Conservation (phyloP, 2,888 invertebrate species). For the Eupithecia subfuscata region DNA sequence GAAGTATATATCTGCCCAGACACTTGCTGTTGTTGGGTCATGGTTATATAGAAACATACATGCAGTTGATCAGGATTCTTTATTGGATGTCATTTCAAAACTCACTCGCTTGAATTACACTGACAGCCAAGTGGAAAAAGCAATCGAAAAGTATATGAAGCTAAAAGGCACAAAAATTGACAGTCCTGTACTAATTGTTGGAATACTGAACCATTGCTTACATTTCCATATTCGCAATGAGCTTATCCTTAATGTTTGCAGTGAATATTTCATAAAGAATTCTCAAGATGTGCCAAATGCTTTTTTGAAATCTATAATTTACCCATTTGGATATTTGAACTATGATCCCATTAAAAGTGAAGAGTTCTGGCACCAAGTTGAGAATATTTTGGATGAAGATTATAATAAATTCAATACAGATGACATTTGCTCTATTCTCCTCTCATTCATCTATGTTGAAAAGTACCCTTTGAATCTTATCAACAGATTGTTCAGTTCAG, state of each 20-base stretch:
- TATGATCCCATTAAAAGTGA: slow-evolving; percentile 77
- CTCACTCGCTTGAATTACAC: slow-evolving; percentile 82
- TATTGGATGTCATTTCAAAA: slow-evolving; percentile 81
- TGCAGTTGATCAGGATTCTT: slow-evolving; percentile 82
- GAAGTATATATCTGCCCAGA: slow-evolving; percentile 71
- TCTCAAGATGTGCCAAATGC: slow-evolving; percentile 75
- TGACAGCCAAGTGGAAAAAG: slow-evolving; percentile 82
- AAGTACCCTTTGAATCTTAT: slow-evolving; percentile 85
- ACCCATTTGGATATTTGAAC: slow-evolving; percentile 85
- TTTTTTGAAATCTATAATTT: slow-evolving; percentile 83
- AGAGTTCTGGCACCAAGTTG: slow-evolving; percentile 84
- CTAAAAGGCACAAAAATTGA: slow-evolving; percentile 76
- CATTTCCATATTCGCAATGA: slow-evolving; percentile 84
- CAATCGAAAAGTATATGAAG: slow-evolving; percentile 86
- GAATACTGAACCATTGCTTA: slow-evolving; percentile 85
- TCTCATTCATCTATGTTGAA: slow-evolving; percentile 86
- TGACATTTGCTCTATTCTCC: slow-evolving; percentile 84
- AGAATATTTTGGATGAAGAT: slow-evolving; percentile 79
- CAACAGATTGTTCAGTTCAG: slow-evolving; percentile 83
- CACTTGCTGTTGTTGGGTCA: slow-evolving; percentile 70
- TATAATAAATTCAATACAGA: slow-evolving; percentile 83
- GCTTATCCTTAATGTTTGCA: slow-evolving; percentile 83
- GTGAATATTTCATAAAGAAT: slow-evolving; percentile 82
- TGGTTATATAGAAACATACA: slow-evolving; percentile 87
- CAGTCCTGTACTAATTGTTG: slow-evolving; percentile 83